Evolutionary conservation across 2,888 invertebrate genomes (phyloP), one percentile per base, ranked within the genome.

Genomic region (Fragum sueziense): DNA sequence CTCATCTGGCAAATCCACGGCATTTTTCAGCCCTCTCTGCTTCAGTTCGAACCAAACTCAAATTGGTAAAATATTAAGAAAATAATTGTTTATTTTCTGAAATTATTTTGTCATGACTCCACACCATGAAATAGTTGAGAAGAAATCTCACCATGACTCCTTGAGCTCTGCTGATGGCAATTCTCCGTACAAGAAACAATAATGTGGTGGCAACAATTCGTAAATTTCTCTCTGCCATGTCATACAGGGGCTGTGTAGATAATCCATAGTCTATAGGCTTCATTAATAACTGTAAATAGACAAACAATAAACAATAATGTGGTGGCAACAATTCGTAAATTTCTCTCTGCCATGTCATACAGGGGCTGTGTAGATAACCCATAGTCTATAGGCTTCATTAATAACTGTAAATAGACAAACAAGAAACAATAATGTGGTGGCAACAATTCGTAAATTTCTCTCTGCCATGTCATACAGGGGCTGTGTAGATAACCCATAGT

Each of bases 301-400:
- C n/a, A n/a, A n/a, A 90, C 87, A 37, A 92, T 69, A 74, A 86
- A 92, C 11, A 91, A 77, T 51, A 92, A 75, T 7, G 91, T 85
- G 1, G 90, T 88, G 52, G 92, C 88, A 31, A 92, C 79, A 11
- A 92, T 82, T 67, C 88, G 89, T 9, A 92, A 81, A 82, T 91
- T 92, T 33, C 88, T 77, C 76, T 91, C 88, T 0, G 87, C 90
- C 11, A 82, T 84, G 20, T 88, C 85, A 6, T 84, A 78, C 47
- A 91, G 83, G 20, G 85, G 76, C 25, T 88, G 84, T 9, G 85
- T 86, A 0, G 90, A 87, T 33, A 92, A 72, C 2, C 91, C 91
- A 76, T 91, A 92, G 74, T 92, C 91, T 7, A 90, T 74, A 2
- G 92, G 91, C 72, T 91, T 91, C 89, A 92, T 88, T 25, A 91